Percentiles rank a stretch among this genome's conserved stretches.
Conservation (phyloP, 2,888 invertebrate species). For the Drosophila imparisetae region DNA sequence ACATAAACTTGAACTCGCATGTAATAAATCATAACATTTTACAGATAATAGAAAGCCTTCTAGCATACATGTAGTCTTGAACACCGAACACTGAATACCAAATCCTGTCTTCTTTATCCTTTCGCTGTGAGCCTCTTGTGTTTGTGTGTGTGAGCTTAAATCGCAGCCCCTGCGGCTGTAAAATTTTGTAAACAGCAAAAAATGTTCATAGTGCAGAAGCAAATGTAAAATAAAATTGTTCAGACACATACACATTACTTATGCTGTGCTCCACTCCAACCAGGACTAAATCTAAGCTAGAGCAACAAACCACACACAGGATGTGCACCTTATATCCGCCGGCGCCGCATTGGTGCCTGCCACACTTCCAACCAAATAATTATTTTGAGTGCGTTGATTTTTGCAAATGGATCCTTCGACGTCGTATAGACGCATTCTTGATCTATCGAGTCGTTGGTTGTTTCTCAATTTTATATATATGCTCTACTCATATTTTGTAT, state of each 20-base stretch:
- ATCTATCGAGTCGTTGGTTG: not conserved
- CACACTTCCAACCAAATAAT: conserved; percentile 15
- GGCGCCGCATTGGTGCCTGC: conserved; percentile 8
- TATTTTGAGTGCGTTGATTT: not conserved
- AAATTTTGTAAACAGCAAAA: conserved; percentile 55
- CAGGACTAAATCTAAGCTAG: conserved; percentile 7
- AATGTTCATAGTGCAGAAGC: conserved; percentile 32
- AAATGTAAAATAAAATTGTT: conserved; percentile 25
- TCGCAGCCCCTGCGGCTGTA: conserved; percentile 50
- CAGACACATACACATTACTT: conserved; percentile 50
- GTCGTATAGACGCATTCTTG: not conserved
- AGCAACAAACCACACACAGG: conserved; percentile 3
- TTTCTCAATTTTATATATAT: not conserved
- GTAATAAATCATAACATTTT: conserved; percentile 75
- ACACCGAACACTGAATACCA: conserved; percentile 7
- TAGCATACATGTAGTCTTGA: conserved; percentile 40
- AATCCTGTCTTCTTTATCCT: conserved; percentile 32
- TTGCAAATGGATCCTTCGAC: not conserved
- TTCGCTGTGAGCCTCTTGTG: not conserved
- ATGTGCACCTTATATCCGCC: conserved; percentile 23
- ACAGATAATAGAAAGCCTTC: conserved; percentile 74
- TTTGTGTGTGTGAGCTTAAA: conserved; percentile 21
- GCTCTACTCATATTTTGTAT: not conserved
- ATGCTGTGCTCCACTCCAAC: conserved; percentile 13
- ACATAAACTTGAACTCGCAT: conserved; percentile 78